Evolutionary conservation across 2,113 vertebrate species (phyloP), one percentile per base, ranked within the genome.

Genomic region (Alosa alosa): DNA sequence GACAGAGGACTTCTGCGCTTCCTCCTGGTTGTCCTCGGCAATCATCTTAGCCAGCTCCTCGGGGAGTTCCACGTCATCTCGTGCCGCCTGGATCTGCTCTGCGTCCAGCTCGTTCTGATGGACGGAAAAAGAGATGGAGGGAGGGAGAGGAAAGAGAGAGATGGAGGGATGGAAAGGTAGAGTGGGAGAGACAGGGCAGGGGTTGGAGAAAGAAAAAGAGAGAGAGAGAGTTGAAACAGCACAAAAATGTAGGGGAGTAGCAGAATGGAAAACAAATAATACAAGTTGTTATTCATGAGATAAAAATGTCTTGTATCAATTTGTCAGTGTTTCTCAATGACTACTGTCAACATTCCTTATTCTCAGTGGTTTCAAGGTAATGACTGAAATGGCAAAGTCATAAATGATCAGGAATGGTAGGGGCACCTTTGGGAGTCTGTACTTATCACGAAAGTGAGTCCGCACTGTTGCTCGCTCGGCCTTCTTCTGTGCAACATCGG

Each of bases 11-110:
- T 96, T 97, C 89, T 96, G 96, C 22, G 96, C 92, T 49, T 98
- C 98, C 87, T 99, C 97, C 90, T 98, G 96, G 75, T 97, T 97
- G 93, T 99, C 97, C 88, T 99, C 96, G 2, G 97, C 97, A 0
- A 99, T 99, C 98, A 99, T 99, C 96, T 99, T 98, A 90, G 97
- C 98, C 93, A 99, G 93, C 93, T 99, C 98, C 20, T 96, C 96
- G 82, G 98, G 98, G 87, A 99, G 91, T 86, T 96, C 95, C 91
- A 99, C 96, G 0, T 99, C 97, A 0, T 98, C 96, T 39, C 96
- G 95, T 0, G 97, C 97, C 91, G 97, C 94, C 92, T 99, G 98
- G 94, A 99, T 98, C 95, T 99, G 98, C 86, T 95, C 96, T 88
- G 98, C 98, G 0, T 99, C 98, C 0, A 93, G 82, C 88, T 98